phyloP scores from a whole-genome alignment of 1,140 invertebrate genomes.

The Physella acuta region DNA sequence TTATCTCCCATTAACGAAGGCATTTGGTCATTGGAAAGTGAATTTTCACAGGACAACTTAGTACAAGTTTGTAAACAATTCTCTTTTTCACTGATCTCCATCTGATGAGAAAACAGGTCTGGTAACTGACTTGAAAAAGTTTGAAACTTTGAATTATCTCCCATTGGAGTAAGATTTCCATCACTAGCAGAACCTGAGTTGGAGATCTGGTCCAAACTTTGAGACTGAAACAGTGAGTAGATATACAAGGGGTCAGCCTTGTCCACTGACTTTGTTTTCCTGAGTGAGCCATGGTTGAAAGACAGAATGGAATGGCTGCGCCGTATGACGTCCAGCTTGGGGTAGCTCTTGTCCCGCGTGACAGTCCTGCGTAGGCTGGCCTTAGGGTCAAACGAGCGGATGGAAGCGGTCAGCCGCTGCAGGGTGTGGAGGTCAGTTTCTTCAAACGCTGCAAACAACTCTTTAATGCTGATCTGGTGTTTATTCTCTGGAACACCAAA shows the following conservation, averaged over 20 bases:
- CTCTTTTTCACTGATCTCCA: no score
- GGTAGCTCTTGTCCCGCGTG: slow-evolving; percentile 31
- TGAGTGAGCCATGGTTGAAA: slow-evolving; percentile 34
- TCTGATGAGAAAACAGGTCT: no score
- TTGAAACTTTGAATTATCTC: slow-evolving; percentile 1
- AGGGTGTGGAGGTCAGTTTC: slow-evolving; percentile 35
- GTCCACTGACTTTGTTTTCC: slow-evolving; percentile 29
- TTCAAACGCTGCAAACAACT: slow-evolving; percentile 44
- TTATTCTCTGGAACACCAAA: slow-evolving; percentile 1
- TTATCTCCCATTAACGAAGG: slow-evolving; percentile 33
- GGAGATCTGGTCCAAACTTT: not conserved
- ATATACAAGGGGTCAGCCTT: slow-evolving; percentile 38
- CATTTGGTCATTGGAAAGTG: slow-evolving; percentile 29
- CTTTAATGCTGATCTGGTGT: slow-evolving; percentile 26
- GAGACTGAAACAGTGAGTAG: slow-evolving; percentile 27
- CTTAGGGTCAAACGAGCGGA: slow-evolving; percentile 34
- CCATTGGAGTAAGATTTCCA: not conserved
- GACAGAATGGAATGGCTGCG: slow-evolving; percentile 33
- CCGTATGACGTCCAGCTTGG: slow-evolving; percentile 23
- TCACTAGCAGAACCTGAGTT: not conserved
- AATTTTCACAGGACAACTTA: slow-evolving; percentile 34
- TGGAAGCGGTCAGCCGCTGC: slow-evolving; percentile 31
- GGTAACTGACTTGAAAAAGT: slow-evolving; percentile 13
- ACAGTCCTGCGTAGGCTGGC: slow-evolving; percentile 29
- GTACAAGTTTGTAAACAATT: slow-evolving; percentile 42